Evolutionary conservation across 1,140 invertebrate species (phyloP).

Genomic region (Micrasema longulum): DNA sequence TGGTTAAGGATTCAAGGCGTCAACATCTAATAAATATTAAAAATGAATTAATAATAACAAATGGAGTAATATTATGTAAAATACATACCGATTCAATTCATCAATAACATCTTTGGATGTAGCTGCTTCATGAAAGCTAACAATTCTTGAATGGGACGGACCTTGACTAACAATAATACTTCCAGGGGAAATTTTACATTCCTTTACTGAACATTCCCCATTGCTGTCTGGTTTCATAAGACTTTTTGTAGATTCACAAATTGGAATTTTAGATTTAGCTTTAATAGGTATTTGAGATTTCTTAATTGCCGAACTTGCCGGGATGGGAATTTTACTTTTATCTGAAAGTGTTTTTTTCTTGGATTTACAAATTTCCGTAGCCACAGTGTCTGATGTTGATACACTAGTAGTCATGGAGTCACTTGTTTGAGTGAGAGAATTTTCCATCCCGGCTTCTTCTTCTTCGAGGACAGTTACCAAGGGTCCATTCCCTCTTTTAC

Average conservation of each 20-base stretch:
- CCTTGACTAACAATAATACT: constrained; percentile 59
- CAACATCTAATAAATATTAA: too few relatives aligned
- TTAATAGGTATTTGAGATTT: constrained; percentile 49
- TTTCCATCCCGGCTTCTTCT: constrained; percentile 65
- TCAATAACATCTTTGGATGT: constrained; percentile 83
- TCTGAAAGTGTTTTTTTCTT: constrained; percentile 63
- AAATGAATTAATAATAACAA: background rate
- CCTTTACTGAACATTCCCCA: constrained; percentile 60
- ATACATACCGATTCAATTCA: constrained; percentile 72
- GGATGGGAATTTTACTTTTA: constrained; percentile 64
- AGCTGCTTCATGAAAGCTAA: constrained; percentile 78
- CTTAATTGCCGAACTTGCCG: constrained; percentile 22
- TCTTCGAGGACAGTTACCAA: constrained; percentile 74
- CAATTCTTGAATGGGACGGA: constrained; percentile 61
- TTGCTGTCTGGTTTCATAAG: background rate
- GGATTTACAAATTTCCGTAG: constrained; percentile 71
- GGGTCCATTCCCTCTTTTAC: constrained; percentile 62
- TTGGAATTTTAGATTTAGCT: constrained; percentile 44
- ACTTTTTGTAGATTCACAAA: constrained; percentile 2
- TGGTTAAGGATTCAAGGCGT: too few relatives aligned
- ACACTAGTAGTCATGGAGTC: constrained; percentile 77
- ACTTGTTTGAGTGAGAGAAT: constrained; percentile 64
- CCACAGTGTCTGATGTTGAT: constrained; percentile 73
- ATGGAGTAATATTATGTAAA: background rate
- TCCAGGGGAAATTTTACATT: constrained; percentile 47